A percentile compares a stretch with the other conserved stretches of the same genome.
Conservation (phyloP, 2,113 vertebrate genomes). For the Crotalus horridus region DNA sequence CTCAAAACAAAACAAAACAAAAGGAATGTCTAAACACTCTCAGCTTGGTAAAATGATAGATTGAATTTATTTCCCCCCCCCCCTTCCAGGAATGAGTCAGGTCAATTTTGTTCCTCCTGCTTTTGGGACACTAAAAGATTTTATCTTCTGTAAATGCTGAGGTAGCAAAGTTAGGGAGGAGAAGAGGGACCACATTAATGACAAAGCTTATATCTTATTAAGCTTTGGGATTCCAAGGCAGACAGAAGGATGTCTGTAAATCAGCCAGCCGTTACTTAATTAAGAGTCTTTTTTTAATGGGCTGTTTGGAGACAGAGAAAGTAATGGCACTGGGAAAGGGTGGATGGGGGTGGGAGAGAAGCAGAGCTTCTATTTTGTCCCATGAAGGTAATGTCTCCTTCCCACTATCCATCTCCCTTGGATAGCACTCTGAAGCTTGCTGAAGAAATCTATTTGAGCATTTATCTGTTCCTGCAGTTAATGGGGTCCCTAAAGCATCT, state of each 20-base stretch:
- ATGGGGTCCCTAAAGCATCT: background rate
- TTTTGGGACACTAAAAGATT: background rate
- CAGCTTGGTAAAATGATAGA: background rate
- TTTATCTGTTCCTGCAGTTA: background rate
- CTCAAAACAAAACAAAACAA: background rate
- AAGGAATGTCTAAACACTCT: background rate
- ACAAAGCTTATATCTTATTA: background rate
- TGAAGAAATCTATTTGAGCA: background rate
- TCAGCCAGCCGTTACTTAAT: constrained; percentile 1
- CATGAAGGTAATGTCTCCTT: background rate
- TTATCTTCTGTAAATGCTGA: background rate
- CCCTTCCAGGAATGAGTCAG: background rate
- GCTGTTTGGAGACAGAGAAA: background rate
- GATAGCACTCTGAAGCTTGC: no score
- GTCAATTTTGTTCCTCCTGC: background rate
- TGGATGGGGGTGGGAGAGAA: background rate
- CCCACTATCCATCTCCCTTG: background rate
- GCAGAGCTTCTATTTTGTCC: background rate
- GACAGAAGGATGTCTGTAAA: background rate
- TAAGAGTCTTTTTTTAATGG: constrained; percentile 13
- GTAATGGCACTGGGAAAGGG: background rate
- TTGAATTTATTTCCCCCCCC: background rate
- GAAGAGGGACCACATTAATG: background rate
- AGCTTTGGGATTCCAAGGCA: background rate
- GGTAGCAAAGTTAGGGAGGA: background rate